Evolutionary conservation across 2,888 invertebrate species (phyloP), one percentile per base, ranked within the genome.

Genomic region (Drosophila limbata): DNA sequence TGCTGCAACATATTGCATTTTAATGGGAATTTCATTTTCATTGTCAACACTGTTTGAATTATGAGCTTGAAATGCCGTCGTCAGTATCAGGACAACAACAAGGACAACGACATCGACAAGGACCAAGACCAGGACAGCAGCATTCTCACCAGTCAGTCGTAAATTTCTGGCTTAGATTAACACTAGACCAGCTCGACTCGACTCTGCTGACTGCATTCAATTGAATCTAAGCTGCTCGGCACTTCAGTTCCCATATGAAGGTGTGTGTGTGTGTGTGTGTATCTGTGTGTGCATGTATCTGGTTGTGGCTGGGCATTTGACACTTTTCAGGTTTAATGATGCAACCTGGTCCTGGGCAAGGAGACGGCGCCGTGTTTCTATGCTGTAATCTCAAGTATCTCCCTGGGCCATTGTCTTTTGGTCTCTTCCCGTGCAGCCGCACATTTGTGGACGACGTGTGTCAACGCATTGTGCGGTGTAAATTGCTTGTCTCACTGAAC

Each of bases 1-100:
- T 57, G 61, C 88, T 88, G 85, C 83, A 88, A 88, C 89, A 84
- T 84, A 84, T 84, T 84, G 89, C 84, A 84, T 83, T 84, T 88
- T 84, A 84, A 84, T 84, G 84, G 84, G 77, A 88, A 83, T 74
- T 84, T 84, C 84, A 88, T 83, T 84, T 86, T 84, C 84, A 84
- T 84, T 84, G 84, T 84, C 84, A 88, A 88, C 84, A 84, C 87
- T 72, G 72, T 70, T 83, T 88, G 89, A 84, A 80, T 84, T 84
- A 88, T 84, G 84, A 83, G 85, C 60, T 59, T 15, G 62, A 59
- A 59, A 40, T 68, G 73, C 60, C 42, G 62, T 31, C 47, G 60
- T 57, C 35, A 44, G 25, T 25, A 25, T 25, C 5, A 25, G 48
- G 3, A 40, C 21, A n/a, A 9, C 62, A 13, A 35, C 35, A 33